Conservation (phyloP, 2,888 invertebrate species). For the Brenthis ino region DNA sequence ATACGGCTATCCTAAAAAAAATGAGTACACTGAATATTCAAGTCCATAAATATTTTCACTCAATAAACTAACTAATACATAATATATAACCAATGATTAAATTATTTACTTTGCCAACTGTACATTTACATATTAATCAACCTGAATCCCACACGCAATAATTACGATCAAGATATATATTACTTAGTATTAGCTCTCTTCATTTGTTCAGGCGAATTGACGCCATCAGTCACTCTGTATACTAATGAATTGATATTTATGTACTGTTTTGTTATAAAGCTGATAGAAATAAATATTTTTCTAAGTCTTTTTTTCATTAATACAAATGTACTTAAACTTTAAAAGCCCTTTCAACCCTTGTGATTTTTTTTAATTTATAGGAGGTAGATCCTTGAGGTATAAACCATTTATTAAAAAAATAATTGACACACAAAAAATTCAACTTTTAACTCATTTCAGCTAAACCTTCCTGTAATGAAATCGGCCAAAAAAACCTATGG, state of each 20-base stretch:
- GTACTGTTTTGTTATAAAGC: neutral
- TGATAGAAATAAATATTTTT: neutral
- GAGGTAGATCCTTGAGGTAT: too few relatives aligned
- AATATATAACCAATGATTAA: neutral
- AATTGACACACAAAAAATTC: too few relatives aligned
- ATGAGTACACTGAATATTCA: too few relatives aligned
- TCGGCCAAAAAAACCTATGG: too few relatives aligned
- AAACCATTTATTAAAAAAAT: too few relatives aligned
- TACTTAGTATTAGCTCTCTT: slow-evolving; percentile 24
- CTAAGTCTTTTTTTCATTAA: neutral
- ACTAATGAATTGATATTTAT: slow-evolving; percentile 5
- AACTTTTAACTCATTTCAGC: too few relatives aligned
- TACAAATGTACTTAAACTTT: too few relatives aligned
- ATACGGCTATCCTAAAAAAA: too few relatives aligned
- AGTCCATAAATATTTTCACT: too few relatives aligned
- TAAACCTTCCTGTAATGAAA: too few relatives aligned
- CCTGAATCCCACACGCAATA: slow-evolving; percentile 36
- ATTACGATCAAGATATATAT: slow-evolving; percentile 38
- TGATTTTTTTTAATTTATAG: too few relatives aligned
- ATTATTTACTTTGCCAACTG: slow-evolving; percentile 5
- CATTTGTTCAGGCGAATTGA: slow-evolving; percentile 31
- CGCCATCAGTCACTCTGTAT: slow-evolving; percentile 26
- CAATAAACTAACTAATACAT: neutral
- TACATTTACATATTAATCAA: slow-evolving; percentile 37
- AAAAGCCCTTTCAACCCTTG: too few relatives aligned